Evolutionary conservation across 2,113 vertebrate genomes (phyloP).

Genomic region (Halichoerus grypus): DNA sequence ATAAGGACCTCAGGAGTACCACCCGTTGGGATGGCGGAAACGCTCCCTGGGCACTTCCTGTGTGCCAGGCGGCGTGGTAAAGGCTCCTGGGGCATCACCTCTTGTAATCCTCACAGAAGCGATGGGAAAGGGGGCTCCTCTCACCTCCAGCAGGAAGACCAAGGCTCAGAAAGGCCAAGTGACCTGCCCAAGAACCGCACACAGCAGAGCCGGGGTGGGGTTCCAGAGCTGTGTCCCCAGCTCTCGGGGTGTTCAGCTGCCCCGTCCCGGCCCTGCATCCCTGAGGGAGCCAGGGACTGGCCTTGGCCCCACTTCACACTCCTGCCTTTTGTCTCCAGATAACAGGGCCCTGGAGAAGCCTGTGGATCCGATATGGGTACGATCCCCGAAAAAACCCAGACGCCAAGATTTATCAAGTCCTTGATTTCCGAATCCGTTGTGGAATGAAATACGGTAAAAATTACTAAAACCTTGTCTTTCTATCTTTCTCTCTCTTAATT

Average conservation of each 20-base stretch:
- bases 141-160: not conserved
- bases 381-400: slow-evolving; percentile 94
- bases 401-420: slow-evolving; percentile 96
- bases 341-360: slow-evolving; percentile 98
- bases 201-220: not conserved
- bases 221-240: not conserved
- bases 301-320: not conserved
- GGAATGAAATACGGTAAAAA: slow-evolving; percentile 95
- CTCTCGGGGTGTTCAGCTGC: not conserved
- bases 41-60: not conserved
- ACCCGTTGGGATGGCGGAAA: not conserved
- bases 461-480: not conserved
- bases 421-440: slow-evolving; percentile 98
- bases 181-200: not conserved
- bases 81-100: not conserved
- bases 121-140: rapidly evolving
- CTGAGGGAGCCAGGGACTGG: not conserved
- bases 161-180: not conserved
- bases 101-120: not conserved
- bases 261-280: not conserved
- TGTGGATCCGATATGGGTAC: slow-evolving; percentile 96
- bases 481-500: rapidly evolving
- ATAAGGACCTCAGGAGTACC: not conserved
- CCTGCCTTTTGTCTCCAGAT: slow-evolving; percentile 87
- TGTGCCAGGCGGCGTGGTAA: rapidly evolving